phyloP scores from a whole-genome alignment of 1,140 invertebrate genomes.

The Eufriesea mexicana region DNA sequence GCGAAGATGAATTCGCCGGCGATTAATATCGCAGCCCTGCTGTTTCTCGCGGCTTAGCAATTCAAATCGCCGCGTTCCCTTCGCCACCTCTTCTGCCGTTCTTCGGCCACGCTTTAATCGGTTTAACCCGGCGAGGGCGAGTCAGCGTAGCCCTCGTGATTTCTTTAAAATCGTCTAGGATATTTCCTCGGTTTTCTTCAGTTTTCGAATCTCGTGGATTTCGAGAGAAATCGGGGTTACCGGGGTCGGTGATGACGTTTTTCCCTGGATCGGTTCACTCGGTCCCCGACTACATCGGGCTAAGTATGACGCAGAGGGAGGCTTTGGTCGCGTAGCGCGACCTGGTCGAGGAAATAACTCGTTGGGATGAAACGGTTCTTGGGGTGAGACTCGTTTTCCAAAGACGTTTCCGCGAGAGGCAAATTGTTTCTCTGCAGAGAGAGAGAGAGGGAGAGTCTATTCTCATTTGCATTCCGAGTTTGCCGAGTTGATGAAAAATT shows the following conservation, averaged over 20 bases:
- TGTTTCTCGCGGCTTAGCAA: conserved; percentile 23
- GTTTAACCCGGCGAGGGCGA: not conserved
- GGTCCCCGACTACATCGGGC: not conserved
- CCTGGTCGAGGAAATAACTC: not conserved
- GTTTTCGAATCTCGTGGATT: not conserved
- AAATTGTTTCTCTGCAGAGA: conserved; percentile 1
- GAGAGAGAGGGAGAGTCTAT: not conserved
- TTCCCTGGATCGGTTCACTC: not conserved
- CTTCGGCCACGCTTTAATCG: not conserved
- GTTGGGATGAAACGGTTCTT: conserved; percentile 12
- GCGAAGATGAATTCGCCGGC: conserved; percentile 8
- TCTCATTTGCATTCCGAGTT: not conserved
- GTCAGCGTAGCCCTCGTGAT: not conserved
- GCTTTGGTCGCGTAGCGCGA: not conserved
- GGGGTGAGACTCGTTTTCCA: not conserved
- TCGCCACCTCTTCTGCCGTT: not conserved
- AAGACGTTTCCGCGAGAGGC: not conserved
- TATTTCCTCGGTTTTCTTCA: not conserved
- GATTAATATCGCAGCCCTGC: conserved; percentile 15
- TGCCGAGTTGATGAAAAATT: too few relatives aligned
- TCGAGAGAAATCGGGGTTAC: not conserved
- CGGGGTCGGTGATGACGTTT: too few relatives aligned
- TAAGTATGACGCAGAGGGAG: not conserved
- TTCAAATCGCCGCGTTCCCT: conserved; percentile 16
- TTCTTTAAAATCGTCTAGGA: not conserved